Base-by-base conservation (phyloP, 2,888 invertebrate genomes). In the Isoperla grammatica region DNA sequence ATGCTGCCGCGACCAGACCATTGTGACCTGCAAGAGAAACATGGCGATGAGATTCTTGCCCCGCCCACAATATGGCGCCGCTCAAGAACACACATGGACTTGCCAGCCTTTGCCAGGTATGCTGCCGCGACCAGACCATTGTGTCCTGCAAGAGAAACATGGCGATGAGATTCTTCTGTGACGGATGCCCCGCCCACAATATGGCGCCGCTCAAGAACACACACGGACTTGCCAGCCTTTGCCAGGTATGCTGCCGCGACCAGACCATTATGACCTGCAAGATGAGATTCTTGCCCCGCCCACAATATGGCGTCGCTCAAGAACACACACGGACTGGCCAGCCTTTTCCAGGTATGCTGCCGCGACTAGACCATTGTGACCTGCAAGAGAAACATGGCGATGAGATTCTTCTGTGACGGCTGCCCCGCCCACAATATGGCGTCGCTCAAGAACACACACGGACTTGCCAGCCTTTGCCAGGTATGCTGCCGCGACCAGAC, bases 331-430 rank as follows among this genome's bases (percentile, higher is more conserved):
- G 53, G 73, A 70, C 45, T 74, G 68, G 1, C 80, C 80, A 5
- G 75, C 71, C 66, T 75, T 76, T 63, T 76, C 76, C 23, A 81
- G 71, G 66, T 81, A 81, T 0, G 77, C 76, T n/a, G 80, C 80
- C 49, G 79, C 74, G 15, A 79, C 74, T 22, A 80, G 71, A 17
- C 79, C 79, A 72, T 80, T 80, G 70, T 80, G 80, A 62, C 78
- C 78, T 77, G 68, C 35, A 69, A 40, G 1, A 40, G 5, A n/a
- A n/a, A n/a, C n/a, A n/a, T n/a, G n/a, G n/a, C n/a, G n/a, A n/a
- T n/a, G n/a, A n/a, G n/a, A n/a, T n/a, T 81, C 81, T 68, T 81
- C 81, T 1, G 81, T 81, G 35, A 81, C 79, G 3, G 81, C 80
- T 9, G 81, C 81, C 11, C 81, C 81, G 3, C 81, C 81, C 17